Percentiles rank a stretch among this genome's conserved stretches.
These are phyloP conservation scores for Agrotis exclamationis DNA, from an alignment of 2,888 invertebrate genomes.

Conservation along the genomic window DNA sequence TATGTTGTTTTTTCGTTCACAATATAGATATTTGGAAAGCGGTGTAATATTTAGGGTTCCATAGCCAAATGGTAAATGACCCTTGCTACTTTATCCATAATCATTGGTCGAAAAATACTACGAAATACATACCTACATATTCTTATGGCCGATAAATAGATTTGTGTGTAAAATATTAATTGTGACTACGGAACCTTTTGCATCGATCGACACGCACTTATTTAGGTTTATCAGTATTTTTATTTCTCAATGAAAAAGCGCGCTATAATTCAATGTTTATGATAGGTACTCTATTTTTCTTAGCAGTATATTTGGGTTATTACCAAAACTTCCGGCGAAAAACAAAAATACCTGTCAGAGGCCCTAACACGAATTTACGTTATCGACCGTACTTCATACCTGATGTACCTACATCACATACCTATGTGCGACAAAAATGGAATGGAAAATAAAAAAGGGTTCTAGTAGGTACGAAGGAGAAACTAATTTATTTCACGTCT, in stretches of 20 bases:
- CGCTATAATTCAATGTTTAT: background rate
- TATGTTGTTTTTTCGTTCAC: background rate
- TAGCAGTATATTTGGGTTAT: constrained; percentile 36
- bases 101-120: background rate
- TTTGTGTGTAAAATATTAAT: background rate
- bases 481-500: no score
- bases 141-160: background rate
- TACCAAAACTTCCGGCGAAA: constrained; percentile 9
- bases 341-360: background rate
- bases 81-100: no score
- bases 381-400: no score
- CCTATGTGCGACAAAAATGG: no score
- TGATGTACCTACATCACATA: no score
- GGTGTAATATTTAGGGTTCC: background rate
- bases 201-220: background rate
- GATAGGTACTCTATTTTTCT: background rate
- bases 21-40: background rate
- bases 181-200: background rate
- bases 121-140: background rate
- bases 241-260: background rate
- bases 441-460: no score
- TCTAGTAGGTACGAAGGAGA: no score
- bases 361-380: no score
- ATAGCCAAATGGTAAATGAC: background rate
- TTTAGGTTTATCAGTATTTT: background rate